Conservation (phyloP, 2,888 invertebrate genomes). For the Drosophila glabriapex region DNA sequence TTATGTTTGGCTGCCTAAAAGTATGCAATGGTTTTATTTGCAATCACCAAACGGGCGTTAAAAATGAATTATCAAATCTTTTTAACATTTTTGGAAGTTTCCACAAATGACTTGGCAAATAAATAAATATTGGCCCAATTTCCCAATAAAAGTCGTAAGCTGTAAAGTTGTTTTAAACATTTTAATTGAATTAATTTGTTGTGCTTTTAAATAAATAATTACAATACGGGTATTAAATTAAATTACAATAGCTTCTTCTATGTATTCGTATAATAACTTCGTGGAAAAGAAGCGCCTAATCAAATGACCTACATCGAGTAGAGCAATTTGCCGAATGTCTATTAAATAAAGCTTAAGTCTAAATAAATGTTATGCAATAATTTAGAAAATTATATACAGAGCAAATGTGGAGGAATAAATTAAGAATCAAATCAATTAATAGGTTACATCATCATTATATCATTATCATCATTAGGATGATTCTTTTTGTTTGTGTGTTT, state of each 20-base stretch:
- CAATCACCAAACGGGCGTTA: too few species aligned
- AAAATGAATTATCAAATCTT: too few species aligned
- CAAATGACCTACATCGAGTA: conserved; percentile 47
- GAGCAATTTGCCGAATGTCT: conserved; percentile 47
- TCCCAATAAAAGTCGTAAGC: background rate
- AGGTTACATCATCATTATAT: conserved; percentile 45
- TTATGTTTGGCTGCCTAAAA: background rate
- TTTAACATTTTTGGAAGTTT: too few species aligned
- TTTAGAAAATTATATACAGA: conserved; percentile 80
- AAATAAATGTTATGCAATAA: conserved; percentile 76
- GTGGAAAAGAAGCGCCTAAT: conserved; percentile 66
- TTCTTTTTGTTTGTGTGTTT: conserved; percentile 3
- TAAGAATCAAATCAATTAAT: conserved; percentile 59
- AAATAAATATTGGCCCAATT: background rate
- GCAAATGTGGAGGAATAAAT: conserved; percentile 72
- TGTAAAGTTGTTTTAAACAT: conserved; percentile 65
- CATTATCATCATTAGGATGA: conserved; percentile 10
- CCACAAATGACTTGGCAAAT: background rate
- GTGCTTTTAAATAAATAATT: conserved; percentile 77
- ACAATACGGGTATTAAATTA: conserved; percentile 72
- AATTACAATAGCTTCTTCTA: conserved; percentile 80
- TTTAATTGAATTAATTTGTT: conserved; percentile 75
- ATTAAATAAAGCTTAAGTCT: conserved; percentile 66
- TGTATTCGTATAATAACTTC: conserved; percentile 50
- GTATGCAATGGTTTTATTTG: conserved; percentile 16